Evolutionary conservation across 64 coral and sea anemone species (phyloP).

Genomic region (Pocillopora verrucosa): DNA sequence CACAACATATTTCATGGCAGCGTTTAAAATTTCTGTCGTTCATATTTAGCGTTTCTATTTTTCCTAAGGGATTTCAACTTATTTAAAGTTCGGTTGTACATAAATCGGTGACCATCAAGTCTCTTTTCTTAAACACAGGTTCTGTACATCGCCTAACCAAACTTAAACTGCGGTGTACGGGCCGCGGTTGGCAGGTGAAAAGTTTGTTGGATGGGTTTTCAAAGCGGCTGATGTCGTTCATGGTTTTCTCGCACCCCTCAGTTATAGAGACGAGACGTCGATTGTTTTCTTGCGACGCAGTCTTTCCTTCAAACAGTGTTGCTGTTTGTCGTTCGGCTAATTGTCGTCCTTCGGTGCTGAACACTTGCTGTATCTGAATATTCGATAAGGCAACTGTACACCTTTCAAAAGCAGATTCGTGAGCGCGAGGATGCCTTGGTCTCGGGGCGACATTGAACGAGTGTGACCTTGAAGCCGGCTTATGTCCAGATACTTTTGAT

Average conservation of each 20-base stretch:
- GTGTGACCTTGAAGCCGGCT: constrained; percentile 32
- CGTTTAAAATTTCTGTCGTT: neutral
- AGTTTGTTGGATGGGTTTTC: neutral
- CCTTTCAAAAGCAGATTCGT: constrained; percentile 34
- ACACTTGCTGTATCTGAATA: constrained; percentile 38
- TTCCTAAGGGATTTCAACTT: constrained; percentile 1
- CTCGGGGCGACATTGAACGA: constrained; percentile 37
- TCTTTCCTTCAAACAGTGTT: neutral
- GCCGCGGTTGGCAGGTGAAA: neutral
- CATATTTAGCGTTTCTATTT: neutral
- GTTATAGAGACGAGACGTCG: neutral
- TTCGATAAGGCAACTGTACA: constrained; percentile 36
- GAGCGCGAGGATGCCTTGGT: constrained; percentile 12
- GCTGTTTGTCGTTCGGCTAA: neutral
- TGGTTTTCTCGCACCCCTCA: constrained; percentile 8
- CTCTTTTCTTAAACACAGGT: neutral
- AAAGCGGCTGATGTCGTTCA: neutral
- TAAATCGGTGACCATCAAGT: constrained; percentile 24
- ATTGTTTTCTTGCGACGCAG: neutral
- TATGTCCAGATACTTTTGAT: constrained; percentile 14
- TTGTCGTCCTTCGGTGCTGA: neutral
- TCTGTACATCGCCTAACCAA: constrained; percentile 15
- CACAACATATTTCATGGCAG: neutral
- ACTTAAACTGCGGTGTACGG: constrained; percentile 17
- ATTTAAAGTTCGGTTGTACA: constrained; percentile 43